Evolutionary conservation across 1,140 invertebrate species (phyloP), one percentile per base, ranked within the genome.

Genomic region (Frieseomelitta varia): DNA sequence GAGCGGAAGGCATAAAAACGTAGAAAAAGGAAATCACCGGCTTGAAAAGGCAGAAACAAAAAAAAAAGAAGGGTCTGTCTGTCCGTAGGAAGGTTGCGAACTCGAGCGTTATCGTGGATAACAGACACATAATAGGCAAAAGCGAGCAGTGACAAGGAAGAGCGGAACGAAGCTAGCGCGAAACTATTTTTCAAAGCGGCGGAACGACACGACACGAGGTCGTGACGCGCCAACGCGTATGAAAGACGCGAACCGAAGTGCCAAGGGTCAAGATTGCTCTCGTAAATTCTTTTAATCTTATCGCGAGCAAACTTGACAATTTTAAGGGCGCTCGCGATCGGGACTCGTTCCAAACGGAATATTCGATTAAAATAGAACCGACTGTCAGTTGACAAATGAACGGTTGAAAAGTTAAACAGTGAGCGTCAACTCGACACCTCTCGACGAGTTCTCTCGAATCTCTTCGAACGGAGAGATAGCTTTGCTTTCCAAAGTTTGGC

Each of bases 241-340:
- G 39, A 82, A 82, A 65, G 11, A 34, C 1, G 17, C 51, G 47
- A 15, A 19, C 11, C 39, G 24, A 72, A 21, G 74, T 84, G 53
- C 30, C 81, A 84, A 79, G 30, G 81, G 84, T 84, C 85, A 84
- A 78, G 56, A 79, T 27, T 68, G 47, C n/a, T 17, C 83, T 85
- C 73, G 84, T 88, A 91, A 91, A 91, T 81, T 88, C 72, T 74
- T 56, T 85, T 87, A 88, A 90, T 90, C 88, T 91, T 91, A 91
- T 91, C 90, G 73, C 72, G 75, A 55, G 34, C 67, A 75, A 17
- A 68, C 74, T 67, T 71, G 82, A 79, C 67, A 63, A 63, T 80
- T 77, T 67, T 71, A 87, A 81, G 73, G 68, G 74, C 61, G n/a
- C 51, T 55, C 19, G 56, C 63, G 55, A 39, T 77, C 65, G 69